These are phyloP conservation scores for Manacus vitellinus DNA, from an alignment of 2,113 vertebrate genomes.

Conservation along the genomic window DNA sequence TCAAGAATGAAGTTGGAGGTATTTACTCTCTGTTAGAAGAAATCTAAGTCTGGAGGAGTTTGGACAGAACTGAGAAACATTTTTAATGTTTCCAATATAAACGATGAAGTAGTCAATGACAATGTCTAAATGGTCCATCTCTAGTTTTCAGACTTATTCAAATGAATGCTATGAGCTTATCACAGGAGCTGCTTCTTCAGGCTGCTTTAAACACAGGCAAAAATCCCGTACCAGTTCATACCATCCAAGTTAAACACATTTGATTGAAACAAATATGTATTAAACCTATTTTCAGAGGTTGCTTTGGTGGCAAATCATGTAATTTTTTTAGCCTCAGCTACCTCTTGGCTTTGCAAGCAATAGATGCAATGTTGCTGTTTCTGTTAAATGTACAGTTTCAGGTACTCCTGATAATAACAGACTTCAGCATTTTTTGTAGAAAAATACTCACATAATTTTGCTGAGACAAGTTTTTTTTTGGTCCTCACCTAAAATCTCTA, in stretches of 20 bases:
- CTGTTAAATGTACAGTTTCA: neutral
- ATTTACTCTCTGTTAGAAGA: neutral
- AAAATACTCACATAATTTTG: neutral
- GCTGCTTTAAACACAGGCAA: neutral
- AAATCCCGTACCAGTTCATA: neutral
- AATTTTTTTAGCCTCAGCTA: neutral
- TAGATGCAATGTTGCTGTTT: neutral
- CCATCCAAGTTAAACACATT: neutral
- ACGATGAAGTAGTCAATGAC: neutral
- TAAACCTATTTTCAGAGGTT: neutral
- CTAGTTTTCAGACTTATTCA: neutral
- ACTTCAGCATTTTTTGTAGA: neutral
- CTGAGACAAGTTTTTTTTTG: neutral
- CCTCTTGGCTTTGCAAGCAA: neutral
- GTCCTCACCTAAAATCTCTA: neutral
- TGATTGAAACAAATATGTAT: neutral
- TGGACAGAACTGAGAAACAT: neutral
- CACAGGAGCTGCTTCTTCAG: neutral
- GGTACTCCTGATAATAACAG: neutral
- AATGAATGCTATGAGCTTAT: neutral
- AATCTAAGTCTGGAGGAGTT: neutral
- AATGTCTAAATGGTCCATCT: neutral
- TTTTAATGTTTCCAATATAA: neutral
- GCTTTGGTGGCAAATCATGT: neutral
- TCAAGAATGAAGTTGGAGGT: neutral